These are phyloP conservation scores for Neomonachus schauinslandi DNA, from an alignment of 2,113 vertebrate species.

Conservation along the genomic window DNA sequence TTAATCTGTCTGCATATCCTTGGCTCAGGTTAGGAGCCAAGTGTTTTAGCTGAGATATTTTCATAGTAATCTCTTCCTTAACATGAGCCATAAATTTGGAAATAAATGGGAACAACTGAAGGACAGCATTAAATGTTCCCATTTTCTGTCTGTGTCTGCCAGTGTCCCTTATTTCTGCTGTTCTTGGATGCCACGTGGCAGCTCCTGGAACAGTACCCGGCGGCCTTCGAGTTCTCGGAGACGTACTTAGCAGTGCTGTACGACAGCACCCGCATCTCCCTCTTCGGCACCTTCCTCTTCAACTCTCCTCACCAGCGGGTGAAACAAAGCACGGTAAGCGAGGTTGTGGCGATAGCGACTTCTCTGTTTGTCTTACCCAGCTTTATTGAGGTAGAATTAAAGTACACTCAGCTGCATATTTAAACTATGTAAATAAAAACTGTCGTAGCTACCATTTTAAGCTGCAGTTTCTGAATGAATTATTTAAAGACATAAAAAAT, in stretches of 20 bases:
- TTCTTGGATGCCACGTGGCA: constrained; percentile 99
- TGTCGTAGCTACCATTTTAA: neutral
- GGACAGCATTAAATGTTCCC: neutral
- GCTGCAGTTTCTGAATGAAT: neutral
- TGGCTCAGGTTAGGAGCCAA: neutral
- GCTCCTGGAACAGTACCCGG: constrained; percentile 95
- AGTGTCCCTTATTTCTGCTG: constrained; percentile 96
- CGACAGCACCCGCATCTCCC: constrained; percentile 94
- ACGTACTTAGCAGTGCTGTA: constrained; percentile 93
- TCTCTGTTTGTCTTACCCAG: neutral
- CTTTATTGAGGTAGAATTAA: neutral
- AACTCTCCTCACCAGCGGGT: constrained; percentile 94
- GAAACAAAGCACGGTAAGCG: constrained; percentile 92
- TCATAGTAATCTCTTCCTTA: neutral
- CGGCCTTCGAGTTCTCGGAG: constrained; percentile 97
- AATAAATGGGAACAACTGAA: neutral
- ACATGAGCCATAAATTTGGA: neutral
- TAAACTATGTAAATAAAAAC: neutral
- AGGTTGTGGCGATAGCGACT: too few relatives aligned
- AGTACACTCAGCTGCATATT: neutral
- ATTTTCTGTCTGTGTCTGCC: constrained; percentile 23
- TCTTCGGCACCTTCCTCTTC: constrained; percentile 99
- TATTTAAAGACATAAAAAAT: neutral
- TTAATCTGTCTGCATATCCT: too few relatives aligned
- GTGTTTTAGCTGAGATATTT: neutral